These are phyloP conservation scores for Campylomormyrus numenius DNA, from an alignment of 2,113 vertebrate genomes.

Conservation along the genomic window DNA sequence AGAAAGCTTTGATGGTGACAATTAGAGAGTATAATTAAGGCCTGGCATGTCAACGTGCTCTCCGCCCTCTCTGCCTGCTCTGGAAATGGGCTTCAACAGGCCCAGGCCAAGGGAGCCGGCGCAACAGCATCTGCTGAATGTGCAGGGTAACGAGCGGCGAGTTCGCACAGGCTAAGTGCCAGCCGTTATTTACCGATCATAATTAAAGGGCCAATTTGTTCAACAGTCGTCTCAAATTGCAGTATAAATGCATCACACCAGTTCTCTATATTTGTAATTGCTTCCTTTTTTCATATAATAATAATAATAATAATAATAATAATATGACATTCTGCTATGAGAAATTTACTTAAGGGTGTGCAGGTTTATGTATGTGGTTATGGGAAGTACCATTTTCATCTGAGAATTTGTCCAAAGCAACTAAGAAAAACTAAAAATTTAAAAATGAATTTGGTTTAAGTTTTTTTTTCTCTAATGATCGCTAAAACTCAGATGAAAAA, in stretches of 20 bases:
- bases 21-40: slow-evolving; percentile 31
- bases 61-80: background rate
- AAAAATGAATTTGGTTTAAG: background rate
- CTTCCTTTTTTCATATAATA: background rate
- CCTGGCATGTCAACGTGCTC: slow-evolving; percentile 13
- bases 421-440: background rate
- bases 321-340: background rate
- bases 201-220: slow-evolving; percentile 17
- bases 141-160: background rate
- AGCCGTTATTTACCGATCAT: slow-evolving; percentile 6
- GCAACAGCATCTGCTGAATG: slow-evolving; percentile 13
- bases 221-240: background rate
- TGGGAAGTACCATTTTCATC: background rate
- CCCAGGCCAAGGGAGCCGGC: background rate
- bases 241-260: background rate
- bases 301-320: background rate
- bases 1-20: slow-evolving; percentile 26
- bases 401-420: background rate
- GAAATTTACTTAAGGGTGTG: background rate
- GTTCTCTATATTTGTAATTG: background rate
- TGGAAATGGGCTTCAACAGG: background rate
- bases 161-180: background rate
- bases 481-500: background rate
- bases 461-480: background rate
- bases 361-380: background rate